Conservation (phyloP, 53 echinoderm and acorn worm species). For the Luidia sarsii region DNA sequence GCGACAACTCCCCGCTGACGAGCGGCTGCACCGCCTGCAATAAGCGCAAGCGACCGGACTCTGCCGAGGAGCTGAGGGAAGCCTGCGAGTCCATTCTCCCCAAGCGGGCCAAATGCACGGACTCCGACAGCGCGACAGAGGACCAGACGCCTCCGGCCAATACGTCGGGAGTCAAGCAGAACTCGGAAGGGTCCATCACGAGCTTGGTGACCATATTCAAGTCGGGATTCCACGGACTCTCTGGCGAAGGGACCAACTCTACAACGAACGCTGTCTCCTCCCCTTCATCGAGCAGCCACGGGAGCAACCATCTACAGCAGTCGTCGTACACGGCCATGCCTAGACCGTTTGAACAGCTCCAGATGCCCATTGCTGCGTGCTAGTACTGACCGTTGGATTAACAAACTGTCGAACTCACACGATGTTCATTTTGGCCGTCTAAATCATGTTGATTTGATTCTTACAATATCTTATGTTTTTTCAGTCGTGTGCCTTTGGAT, state of each 20-base stretch:
- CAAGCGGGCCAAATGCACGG: constrained; percentile 66
- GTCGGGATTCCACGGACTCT: constrained; percentile 89
- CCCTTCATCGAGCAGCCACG: constrained; percentile 11
- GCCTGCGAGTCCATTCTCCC: constrained; percentile 72
- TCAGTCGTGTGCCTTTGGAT: constrained; percentile 20
- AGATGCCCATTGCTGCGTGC: constrained; percentile 60
- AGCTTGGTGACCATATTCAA: constrained; percentile 91
- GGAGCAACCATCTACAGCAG: constrained; percentile 51
- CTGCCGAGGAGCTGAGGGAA: constrained; percentile 61
- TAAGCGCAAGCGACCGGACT: constrained; percentile 67
- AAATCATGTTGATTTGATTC: constrained; percentile 53
- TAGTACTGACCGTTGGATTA: constrained; percentile 9
- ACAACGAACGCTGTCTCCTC: constrained; percentile 40
- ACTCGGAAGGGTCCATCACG: constrained; percentile 68
- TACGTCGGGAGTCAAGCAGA: background rate
- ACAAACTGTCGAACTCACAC: background rate
- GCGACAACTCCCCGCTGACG: constrained; percentile 13
- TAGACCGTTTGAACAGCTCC: constrained; percentile 49
- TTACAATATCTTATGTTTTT: constrained; percentile 19
- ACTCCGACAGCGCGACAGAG: constrained; percentile 57
- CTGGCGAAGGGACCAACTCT: constrained; percentile 68
- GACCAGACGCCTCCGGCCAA: background rate
- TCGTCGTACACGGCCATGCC: constrained; percentile 54
- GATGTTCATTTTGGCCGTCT: constrained; percentile 34
- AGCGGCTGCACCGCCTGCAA: constrained; percentile 13